These are phyloP conservation scores for Allygus modestus DNA, from an alignment of 2,888 invertebrate genomes.

Conservation along the genomic window DNA sequence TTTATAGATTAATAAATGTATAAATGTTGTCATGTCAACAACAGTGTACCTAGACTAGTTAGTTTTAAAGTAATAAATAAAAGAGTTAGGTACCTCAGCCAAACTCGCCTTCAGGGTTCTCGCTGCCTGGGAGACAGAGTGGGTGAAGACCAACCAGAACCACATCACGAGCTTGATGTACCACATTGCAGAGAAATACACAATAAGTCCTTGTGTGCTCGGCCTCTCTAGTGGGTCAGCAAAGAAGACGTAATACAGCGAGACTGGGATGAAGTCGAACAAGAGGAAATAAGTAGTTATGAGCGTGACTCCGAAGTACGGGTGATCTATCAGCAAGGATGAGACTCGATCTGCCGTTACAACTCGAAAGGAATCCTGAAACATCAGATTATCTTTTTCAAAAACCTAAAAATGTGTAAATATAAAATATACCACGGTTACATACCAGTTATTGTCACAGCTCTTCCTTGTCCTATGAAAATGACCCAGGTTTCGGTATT, in stretches of 20 bases:
- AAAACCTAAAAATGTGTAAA: no score
- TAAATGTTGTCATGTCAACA: no score
- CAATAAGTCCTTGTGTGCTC: not conserved
- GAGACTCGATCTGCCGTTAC: not conserved
- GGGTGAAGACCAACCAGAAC: slow-evolving; percentile 29
- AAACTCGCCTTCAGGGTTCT: slow-evolving; percentile 23
- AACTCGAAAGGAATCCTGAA: not conserved
- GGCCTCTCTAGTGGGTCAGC: not conserved
- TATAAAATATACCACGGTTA: no score
- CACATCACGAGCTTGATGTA: not conserved
- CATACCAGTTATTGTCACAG: no score
- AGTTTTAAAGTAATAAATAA: no score
- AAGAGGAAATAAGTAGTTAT: not conserved
- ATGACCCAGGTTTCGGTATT: no score
- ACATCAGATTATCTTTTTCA: not conserved
- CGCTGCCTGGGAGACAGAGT: slow-evolving; percentile 18
- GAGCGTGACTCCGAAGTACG: not conserved
- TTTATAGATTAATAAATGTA: no score
- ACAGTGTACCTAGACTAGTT: no score
- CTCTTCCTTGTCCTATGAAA: no score
- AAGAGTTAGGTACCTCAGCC: not conserved
- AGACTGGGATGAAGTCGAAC: not conserved
- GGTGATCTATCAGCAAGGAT: not conserved
- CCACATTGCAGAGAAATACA: not conserved
- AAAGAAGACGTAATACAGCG: not conserved